Evolutionary conservation across 2,888 invertebrate genomes (phyloP), one percentile per base, ranked within the genome.

Genomic region (Eupithecia subfuscata): DNA sequence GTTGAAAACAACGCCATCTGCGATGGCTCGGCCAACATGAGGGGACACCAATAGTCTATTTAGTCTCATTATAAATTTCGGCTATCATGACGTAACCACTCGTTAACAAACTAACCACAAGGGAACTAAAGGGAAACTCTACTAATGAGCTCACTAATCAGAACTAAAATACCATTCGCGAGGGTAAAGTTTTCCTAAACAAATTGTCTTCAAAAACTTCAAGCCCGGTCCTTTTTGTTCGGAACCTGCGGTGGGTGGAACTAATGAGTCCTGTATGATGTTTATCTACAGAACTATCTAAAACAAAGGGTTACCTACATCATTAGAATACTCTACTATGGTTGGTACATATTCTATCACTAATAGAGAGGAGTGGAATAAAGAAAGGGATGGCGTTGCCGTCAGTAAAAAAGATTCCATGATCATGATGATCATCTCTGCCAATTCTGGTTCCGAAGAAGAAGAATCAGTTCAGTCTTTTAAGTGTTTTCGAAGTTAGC

Each of bases 161-260:
- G 48, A 63, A 71, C 71, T 71, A 64, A 69, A 73, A 73, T 69
- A 60, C 37, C 43, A 73, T 52, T 65, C 65, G 65, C 65, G 65
- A 43, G 16, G 34, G 65, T 48, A 30, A 74, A 74, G 65, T 74
- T 78, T 78, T 74, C 75, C 71, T 73, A 74, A 78, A 71, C 77
- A 76, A 77, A 78, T 76, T 73, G 76, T 75, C 71, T 75, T 71
- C 60, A 71, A 71, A 71, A 75, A 71, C 75, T 69, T 69, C 40
- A 11, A 25, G 34, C 65, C 74, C 56, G 34, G 30, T 43, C 73
- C 73, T 71, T 71, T 75, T 73, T 68, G 73, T 73, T 75, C 22
- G 56, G 25, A 75, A 70, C 65, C 69, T 67, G 40, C 12, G 56
- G 34, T 64, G 69, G 40, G 64, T 63, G 34, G 25, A 30, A 69